phyloP scores from a whole-genome alignment of 2,113 vertebrate species.

The Podilymbus podiceps region DNA sequence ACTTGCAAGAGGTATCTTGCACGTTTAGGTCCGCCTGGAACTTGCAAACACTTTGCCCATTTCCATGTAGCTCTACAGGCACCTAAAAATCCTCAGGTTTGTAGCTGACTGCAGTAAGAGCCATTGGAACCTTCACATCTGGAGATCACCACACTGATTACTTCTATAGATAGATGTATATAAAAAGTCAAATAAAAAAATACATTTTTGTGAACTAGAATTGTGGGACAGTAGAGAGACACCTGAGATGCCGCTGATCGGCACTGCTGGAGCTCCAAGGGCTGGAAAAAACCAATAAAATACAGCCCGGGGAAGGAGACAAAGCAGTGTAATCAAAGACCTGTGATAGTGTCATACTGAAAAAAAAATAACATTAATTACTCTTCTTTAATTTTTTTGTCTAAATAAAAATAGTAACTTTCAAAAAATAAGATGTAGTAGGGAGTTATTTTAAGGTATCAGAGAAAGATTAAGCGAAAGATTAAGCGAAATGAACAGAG shows the following conservation, averaged over 20 bases:
- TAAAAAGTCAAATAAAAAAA: background rate
- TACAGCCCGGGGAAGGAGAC: background rate
- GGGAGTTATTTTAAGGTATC: background rate
- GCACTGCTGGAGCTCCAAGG: background rate
- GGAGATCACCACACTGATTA: fast-evolving
- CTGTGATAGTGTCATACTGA: background rate
- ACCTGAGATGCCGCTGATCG: background rate
- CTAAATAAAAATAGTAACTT: background rate
- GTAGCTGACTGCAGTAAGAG: fast-evolving
- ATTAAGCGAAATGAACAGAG: background rate
- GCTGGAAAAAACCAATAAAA: background rate
- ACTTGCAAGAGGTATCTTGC: background rate
- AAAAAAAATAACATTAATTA: background rate
- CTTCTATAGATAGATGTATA: background rate
- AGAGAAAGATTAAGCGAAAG: background rate
- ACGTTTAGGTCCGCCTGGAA: background rate
- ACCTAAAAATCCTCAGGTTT: background rate
- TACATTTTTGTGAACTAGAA: background rate
- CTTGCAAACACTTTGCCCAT: background rate
- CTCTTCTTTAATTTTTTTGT: background rate
- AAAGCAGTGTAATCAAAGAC: background rate
- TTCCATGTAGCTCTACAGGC: too few relatives aligned
- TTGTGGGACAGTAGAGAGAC: background rate
- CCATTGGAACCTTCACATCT: fast-evolving
- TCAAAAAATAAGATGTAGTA: background rate